A percentile compares a stretch with the other conserved stretches of the same genome.
Evolutionary conservation across 2,113 vertebrate genomes (phyloP).

Genomic region (Epinephelus cyanopodus): DNA sequence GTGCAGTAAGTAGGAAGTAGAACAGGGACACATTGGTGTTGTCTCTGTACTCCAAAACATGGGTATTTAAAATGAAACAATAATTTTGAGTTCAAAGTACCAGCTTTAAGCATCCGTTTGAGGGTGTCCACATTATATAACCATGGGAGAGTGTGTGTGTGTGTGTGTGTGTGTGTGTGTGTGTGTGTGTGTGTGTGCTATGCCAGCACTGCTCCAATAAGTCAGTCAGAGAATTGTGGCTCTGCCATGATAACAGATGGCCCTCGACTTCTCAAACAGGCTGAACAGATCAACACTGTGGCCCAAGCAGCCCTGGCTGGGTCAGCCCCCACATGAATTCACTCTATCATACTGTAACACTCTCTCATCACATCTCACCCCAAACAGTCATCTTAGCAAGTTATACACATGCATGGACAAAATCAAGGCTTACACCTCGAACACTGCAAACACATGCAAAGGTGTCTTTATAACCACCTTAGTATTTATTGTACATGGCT

Average conservation of each 20-base stretch:
- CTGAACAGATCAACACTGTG: constrained; percentile 40
- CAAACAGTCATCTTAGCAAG: constrained; percentile 39
- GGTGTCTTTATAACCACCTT: not conserved
- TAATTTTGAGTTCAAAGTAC: not conserved
- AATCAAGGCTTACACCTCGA: not conserved
- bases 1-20: not conserved
- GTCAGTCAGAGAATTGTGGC: constrained; percentile 15
- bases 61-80: not conserved
- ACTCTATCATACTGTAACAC: constrained; percentile 30
- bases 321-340: constrained; percentile 56
- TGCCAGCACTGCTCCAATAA: not conserved
- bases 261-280: constrained; percentile 44
- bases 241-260: constrained; percentile 67
- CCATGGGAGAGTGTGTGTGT: not conserved
- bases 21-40: not conserved
- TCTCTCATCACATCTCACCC: constrained; percentile 32
- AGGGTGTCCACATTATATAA: too few species aligned
- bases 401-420: not conserved
- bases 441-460: not conserved
- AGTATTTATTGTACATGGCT: not conserved
- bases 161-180: not conserved
- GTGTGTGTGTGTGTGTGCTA: not conserved
- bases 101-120: not conserved
- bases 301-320: constrained; percentile 48
- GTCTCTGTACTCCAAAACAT: not conserved